phyloP scores from a whole-genome alignment of 2,888 invertebrate species.

The Xanthostigma xanthostigma region DNA sequence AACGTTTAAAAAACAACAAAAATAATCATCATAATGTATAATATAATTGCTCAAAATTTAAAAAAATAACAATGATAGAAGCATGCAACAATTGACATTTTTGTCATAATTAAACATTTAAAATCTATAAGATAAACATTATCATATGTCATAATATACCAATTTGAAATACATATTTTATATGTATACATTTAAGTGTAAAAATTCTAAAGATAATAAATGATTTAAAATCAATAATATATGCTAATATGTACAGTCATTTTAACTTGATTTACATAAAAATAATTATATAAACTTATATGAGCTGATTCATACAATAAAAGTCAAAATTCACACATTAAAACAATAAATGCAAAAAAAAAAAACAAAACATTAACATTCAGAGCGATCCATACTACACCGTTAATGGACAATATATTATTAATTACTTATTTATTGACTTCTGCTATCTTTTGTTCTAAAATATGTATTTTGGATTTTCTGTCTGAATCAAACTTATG shows the following conservation, averaged over 20 bases:
- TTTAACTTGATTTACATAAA: too few relatives aligned
- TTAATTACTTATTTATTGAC: too few relatives aligned
- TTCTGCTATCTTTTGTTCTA: too few relatives aligned
- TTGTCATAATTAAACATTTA: background rate
- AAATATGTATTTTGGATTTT: too few relatives aligned
- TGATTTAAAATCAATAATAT: constrained; percentile 1
- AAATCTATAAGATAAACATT: background rate
- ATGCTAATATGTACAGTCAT: constrained; percentile 1
- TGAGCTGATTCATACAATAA: too few relatives aligned
- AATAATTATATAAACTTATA: too few relatives aligned
- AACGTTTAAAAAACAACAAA: constrained; percentile 2
- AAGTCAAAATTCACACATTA: too few relatives aligned
- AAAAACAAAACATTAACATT: too few relatives aligned
- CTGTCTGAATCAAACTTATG: too few relatives aligned
- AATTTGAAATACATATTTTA: background rate
- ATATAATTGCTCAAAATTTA: constrained; percentile 15
- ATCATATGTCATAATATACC: background rate
- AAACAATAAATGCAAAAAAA: too few relatives aligned
- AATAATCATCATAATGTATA: constrained; percentile 3
- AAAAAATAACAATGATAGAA: constrained; percentile 16
- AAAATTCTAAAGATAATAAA: constrained; percentile 1
- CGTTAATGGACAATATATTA: too few relatives aligned
- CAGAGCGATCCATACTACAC: too few relatives aligned
- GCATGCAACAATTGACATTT: constrained; percentile 19
- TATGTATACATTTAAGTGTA: constrained; percentile 1